Percentiles rank a stretch among this genome's conserved stretches.
Evolutionary conservation across 2,888 invertebrate species (phyloP).

Genomic region (Ophraella communa): DNA sequence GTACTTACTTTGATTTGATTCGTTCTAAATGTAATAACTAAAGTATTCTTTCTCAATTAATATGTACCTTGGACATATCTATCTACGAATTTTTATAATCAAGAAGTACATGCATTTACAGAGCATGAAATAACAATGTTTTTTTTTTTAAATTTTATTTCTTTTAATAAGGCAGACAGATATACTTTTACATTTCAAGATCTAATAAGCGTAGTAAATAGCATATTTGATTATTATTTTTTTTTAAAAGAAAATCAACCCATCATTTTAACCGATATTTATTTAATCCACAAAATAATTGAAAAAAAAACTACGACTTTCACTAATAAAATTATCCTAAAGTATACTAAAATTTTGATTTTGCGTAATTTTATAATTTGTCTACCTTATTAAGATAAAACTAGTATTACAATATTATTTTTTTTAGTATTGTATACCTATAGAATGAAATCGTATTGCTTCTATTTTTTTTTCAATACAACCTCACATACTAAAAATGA

Average conservation of each 20-base stretch:
- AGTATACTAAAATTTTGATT: constrained; percentile 12
- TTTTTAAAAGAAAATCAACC: no score
- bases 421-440: constrained; percentile 44
- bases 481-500: constrained; percentile 53
- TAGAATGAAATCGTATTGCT: constrained; percentile 55
- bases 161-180: constrained; percentile 30
- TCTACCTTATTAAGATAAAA: constrained; percentile 42
- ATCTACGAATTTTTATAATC: constrained; percentile 53
- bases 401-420: constrained; percentile 51
- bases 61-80: constrained; percentile 59
- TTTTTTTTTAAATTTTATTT: constrained; percentile 49
- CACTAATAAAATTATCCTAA: constrained; percentile 1
- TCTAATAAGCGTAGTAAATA: constrained; percentile 27
- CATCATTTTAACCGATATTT: no score
- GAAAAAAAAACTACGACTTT: background rate
- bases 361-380: constrained; percentile 30
- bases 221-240: no score
- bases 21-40: constrained; percentile 43
- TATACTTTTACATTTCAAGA: constrained; percentile 13
- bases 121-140: constrained; percentile 56
- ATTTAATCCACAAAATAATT: no score
- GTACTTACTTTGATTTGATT: constrained; percentile 31
- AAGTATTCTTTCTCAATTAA: constrained; percentile 40
- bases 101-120: constrained; percentile 59
- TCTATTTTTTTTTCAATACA: constrained; percentile 57